Percentiles rank a stretch among this genome's conserved stretches.
These are phyloP conservation scores for Eulimnadia texana DNA, from an alignment of 1,140 invertebrate genomes.

Conservation along the genomic window DNA sequence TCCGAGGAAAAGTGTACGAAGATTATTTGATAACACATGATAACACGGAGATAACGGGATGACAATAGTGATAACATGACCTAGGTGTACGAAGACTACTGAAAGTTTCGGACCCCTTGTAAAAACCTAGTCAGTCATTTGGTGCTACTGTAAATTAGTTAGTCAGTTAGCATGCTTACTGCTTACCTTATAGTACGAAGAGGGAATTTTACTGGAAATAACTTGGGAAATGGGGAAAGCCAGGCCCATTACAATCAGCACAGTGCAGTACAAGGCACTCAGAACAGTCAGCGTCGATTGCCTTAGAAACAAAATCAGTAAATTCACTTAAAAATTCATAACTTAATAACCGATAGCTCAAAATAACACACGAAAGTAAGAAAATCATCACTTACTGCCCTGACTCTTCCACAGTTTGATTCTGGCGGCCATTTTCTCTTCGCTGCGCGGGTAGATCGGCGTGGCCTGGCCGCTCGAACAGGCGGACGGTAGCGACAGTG, in stretches of 20 bases:
- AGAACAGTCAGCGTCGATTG: conserved; percentile 70
- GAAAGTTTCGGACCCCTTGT: no score
- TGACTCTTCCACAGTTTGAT: not conserved
- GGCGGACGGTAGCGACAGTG: not conserved
- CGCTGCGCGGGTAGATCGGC: not conserved
- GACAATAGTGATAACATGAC: no score
- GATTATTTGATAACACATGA: no score
- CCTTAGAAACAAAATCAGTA: conserved; percentile 33
- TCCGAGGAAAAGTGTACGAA: no score
- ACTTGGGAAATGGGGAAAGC: conserved; percentile 67
- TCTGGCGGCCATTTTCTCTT: not conserved
- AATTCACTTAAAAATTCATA: no score
- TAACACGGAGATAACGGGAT: no score
- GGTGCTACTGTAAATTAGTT: no score
- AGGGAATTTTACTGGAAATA: conserved; percentile 28
- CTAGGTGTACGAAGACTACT: no score
- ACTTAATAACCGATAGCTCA: no score
- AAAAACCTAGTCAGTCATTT: no score
- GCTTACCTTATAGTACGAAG: conserved; percentile 32
- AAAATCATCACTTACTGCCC: not conserved
- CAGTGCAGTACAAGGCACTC: conserved; percentile 83
- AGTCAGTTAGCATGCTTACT: no score
- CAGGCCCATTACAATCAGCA: conserved; percentile 83
- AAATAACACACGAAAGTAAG: no score
- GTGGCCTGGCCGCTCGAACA: not conserved